Conservation (phyloP, 1,140 invertebrate genomes). For the Leptonema lineaticorne region DNA sequence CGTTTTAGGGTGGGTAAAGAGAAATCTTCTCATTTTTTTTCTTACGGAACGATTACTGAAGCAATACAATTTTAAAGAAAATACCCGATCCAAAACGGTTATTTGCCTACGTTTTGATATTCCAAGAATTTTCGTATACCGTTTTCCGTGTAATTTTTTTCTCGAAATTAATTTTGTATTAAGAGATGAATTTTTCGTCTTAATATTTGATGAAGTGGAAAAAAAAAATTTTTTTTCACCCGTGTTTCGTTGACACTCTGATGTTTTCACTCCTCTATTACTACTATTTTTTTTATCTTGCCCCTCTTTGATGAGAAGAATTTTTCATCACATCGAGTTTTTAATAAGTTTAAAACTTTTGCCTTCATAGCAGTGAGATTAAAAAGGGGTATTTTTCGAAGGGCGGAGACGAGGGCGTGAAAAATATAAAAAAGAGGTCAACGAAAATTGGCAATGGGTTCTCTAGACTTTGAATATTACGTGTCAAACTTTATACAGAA, state of each 20-base stretch:
- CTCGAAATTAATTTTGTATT: not conserved
- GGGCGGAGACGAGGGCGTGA: not conserved
- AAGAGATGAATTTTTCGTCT: not conserved
- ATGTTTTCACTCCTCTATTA: not conserved
- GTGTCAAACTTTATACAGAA: constrained; percentile 6
- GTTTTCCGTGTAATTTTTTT: not conserved
- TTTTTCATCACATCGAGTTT: constrained; percentile 20
- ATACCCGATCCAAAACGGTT: not conserved
- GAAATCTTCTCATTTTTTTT: no score
- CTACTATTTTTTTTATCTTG: not conserved
- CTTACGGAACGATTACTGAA: not conserved
- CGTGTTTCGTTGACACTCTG: constrained; percentile 29
- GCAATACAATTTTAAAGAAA: not conserved
- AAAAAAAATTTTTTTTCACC: not conserved
- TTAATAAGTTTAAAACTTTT: constrained; percentile 33
- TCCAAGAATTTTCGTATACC: not conserved
- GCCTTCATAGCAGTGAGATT: constrained; percentile 7
- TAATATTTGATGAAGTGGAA: not conserved
- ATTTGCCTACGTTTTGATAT: not conserved
- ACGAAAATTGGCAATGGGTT: constrained; percentile 4
- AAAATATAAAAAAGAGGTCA: not conserved
- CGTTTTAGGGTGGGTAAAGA: no score
- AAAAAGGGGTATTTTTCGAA: not conserved
- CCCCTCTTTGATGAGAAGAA: constrained; percentile 7
- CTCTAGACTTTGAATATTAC: constrained; percentile 7